Conservation (phyloP, 2,888 invertebrate species). For the Tillus elongatus region DNA sequence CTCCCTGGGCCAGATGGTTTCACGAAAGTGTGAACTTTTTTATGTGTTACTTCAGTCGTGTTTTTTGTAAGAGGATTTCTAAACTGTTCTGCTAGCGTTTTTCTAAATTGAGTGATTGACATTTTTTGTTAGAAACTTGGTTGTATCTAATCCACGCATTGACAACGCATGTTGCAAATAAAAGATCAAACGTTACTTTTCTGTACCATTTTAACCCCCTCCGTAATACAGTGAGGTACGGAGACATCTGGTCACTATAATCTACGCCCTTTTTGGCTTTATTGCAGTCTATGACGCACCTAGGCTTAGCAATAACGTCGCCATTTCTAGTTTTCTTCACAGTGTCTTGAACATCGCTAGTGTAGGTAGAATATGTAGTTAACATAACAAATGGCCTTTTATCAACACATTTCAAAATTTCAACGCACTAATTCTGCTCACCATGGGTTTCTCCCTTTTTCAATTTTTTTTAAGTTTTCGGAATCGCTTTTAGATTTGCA, state of each 20-base stretch:
- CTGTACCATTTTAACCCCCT: constrained; percentile 13
- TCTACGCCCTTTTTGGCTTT: too few species aligned
- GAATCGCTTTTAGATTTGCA: constrained; percentile 7
- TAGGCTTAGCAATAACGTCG: constrained; percentile 10
- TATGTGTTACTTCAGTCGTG: too few species aligned
- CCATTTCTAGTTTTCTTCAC: background rate
- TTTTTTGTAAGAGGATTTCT: background rate
- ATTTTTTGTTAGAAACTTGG: constrained; percentile 9
- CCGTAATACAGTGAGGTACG: constrained; percentile 11
- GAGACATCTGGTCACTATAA: too few species aligned
- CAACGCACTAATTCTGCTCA: background rate
- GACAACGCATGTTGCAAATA: too few species aligned
- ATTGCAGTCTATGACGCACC: constrained; percentile 12
- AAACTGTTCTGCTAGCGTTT: constrained; percentile 6
- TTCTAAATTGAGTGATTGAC: too few species aligned
- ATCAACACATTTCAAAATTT: constrained; percentile 12
- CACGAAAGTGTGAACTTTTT: too few species aligned
- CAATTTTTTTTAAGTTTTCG: constrained; percentile 6
- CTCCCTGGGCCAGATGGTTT: too few species aligned
- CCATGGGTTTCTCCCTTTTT: constrained; percentile 11
- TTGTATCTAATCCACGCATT: too few species aligned
- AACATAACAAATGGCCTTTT: constrained; percentile 12
- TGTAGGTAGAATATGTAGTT: constrained; percentile 7
- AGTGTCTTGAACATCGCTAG: background rate
- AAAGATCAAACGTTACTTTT: constrained; percentile 12